Evolutionary conservation across 2,797 vertebrate genomes (phyloP).

Genomic region (Carduelis carduelis): DNA sequence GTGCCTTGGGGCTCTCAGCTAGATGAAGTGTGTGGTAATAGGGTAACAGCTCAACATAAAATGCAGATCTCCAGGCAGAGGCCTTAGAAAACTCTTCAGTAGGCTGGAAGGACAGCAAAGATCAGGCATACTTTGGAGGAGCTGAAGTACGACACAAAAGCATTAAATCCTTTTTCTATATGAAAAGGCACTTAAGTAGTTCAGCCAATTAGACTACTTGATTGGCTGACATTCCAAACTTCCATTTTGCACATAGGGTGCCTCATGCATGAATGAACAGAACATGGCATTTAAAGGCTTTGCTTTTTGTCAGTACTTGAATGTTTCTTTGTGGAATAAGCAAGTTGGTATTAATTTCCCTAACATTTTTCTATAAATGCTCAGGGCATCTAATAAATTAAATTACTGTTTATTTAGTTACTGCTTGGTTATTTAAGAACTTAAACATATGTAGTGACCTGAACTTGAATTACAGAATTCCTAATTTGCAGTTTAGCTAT

Average conservation of each 20-base stretch:
- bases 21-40: neutral
- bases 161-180: conserved; percentile 17
- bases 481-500: conserved; percentile 54
- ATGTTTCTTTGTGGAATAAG: neutral
- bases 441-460: conserved; percentile 24
- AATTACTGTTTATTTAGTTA: conserved; percentile 58
- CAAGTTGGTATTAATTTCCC: conserved; percentile 55
- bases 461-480: conserved; percentile 44
- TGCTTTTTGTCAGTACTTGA: neutral
- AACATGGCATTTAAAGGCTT: conserved; percentile 1
- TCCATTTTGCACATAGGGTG: conserved; percentile 25
- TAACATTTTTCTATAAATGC: conserved; percentile 41
- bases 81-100: neutral
- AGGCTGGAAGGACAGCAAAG: neutral
- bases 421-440: conserved; percentile 50
- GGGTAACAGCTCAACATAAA: neutral
- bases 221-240: conserved; percentile 35
- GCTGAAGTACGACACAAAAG: neutral
- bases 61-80: neutral
- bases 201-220: conserved; percentile 40
- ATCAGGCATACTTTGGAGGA: neutral
- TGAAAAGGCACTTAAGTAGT: neutral
- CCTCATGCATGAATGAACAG: conserved; percentile 22
- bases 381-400: conserved; percentile 59
- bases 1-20: neutral